Evolutionary conservation across 2,113 vertebrate species (phyloP).

Genomic region (Albula goreensis): DNA sequence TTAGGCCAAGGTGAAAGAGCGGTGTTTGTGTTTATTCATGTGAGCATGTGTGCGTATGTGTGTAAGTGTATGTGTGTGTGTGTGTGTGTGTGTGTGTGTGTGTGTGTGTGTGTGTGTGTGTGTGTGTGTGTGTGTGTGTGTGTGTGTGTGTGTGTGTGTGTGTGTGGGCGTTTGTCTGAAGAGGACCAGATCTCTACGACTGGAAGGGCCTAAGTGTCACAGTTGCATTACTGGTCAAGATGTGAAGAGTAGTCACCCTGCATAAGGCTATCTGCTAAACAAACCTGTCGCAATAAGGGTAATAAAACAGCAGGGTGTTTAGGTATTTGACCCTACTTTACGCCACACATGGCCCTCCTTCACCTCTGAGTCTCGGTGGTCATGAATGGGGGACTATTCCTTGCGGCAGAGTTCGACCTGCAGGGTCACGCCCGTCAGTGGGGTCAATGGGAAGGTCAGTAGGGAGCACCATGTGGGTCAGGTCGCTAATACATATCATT

Average conservation of each 20-base stretch:
- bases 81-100: no score
- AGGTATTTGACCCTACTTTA: not conserved
- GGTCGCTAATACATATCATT: not conserved
- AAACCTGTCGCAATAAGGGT: not conserved
- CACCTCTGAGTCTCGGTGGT: not conserved
- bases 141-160: no score
- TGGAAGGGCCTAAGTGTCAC: not conserved
- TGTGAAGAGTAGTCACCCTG: not conserved
- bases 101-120: no score
- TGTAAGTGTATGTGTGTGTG: no score
- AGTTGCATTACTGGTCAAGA: not conserved
- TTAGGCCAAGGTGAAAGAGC: no score
- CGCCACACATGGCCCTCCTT: not conserved
- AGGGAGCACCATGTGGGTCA: not conserved
- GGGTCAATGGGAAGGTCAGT: conserved; percentile 1
- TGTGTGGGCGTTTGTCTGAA: not conserved
- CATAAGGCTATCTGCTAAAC: not conserved
- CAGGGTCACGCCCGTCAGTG: not conserved
- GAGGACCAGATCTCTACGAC: not conserved
- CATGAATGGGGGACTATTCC: not conserved
- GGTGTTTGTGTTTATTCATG: no score
- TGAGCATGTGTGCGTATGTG: no score
- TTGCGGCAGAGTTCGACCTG: not conserved
- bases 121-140: not conserved
- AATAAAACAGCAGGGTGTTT: not conserved